Conservation (phyloP, 2,113 vertebrate species). For the Ibidorhyncha struthersii region DNA sequence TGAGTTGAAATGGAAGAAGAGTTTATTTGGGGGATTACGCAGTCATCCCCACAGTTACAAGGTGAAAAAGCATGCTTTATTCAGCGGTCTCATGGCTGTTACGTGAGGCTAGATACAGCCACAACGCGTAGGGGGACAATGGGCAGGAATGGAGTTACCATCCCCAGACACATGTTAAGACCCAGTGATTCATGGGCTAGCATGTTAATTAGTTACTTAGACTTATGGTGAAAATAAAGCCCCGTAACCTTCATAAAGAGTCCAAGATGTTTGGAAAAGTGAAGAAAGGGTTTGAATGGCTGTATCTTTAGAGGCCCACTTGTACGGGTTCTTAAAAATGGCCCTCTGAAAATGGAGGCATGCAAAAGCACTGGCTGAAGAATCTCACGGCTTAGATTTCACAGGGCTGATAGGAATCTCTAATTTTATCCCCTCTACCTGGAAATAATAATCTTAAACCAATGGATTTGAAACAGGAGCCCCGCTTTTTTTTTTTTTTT, state of each 20-base stretch:
- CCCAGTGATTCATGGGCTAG: background rate
- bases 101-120: background rate
- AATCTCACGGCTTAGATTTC: background rate
- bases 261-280: background rate
- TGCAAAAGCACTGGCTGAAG: background rate
- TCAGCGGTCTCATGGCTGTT: background rate
- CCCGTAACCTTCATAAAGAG: background rate
- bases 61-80: background rate
- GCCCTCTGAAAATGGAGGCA: background rate
- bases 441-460: background rate
- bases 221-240: background rate
- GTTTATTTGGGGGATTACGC: background rate
- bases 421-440: background rate
- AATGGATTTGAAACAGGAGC: background rate
- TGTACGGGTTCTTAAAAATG: background rate
- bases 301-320: background rate
- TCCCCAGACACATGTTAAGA: rapidly evolving
- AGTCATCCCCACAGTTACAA: background rate
- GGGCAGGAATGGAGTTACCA: background rate
- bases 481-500: no score
- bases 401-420: background rate
- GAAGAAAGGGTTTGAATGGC: background rate
- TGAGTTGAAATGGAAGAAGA: background rate
- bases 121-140: rapidly evolving
- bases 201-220: background rate